Conservation (phyloP, 2,888 invertebrate genomes). For the Phyllotreta cruciferae region DNA sequence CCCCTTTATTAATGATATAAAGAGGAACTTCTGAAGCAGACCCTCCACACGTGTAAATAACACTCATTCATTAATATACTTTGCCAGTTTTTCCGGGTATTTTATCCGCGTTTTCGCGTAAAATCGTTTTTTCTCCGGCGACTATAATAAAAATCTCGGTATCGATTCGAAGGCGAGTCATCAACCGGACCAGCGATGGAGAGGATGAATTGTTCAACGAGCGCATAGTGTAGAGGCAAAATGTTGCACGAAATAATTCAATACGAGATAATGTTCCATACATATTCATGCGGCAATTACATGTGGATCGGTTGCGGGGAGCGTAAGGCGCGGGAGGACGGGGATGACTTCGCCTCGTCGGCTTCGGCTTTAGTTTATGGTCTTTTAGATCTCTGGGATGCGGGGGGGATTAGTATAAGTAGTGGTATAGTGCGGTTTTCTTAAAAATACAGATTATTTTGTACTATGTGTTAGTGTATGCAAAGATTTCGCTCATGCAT, state of each 20-base stretch:
- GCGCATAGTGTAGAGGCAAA: slow-evolving; percentile 38
- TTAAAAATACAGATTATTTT: no score
- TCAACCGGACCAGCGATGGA: slow-evolving; percentile 14
- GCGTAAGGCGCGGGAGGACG: slow-evolving; percentile 16
- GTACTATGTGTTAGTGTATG: no score
- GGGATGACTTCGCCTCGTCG: slow-evolving; percentile 29
- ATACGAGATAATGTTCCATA: slow-evolving; percentile 57
- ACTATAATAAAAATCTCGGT: background rate
- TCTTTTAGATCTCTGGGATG: slow-evolving; percentile 10
- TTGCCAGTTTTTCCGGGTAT: no score
- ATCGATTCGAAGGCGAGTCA: slow-evolving; percentile 23
- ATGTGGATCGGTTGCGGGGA: slow-evolving; percentile 40
- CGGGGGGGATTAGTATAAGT: no score
- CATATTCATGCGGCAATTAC: slow-evolving; percentile 58
- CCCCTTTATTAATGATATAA: no score
- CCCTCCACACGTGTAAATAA: no score
- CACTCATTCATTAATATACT: no score
- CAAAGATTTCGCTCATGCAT: no score
- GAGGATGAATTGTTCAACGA: slow-evolving; percentile 29
- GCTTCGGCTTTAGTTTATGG: slow-evolving; percentile 25
- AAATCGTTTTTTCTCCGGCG: no score
- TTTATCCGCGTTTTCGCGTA: no score
- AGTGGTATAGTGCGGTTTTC: no score
- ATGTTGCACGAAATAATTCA: slow-evolving; percentile 54
- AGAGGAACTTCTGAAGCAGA: no score